A percentile compares a stretch with the other conserved stretches of the same genome.
Evolutionary conservation across 2,888 invertebrate genomes (phyloP).

Genomic region (Adela reaumurella): DNA sequence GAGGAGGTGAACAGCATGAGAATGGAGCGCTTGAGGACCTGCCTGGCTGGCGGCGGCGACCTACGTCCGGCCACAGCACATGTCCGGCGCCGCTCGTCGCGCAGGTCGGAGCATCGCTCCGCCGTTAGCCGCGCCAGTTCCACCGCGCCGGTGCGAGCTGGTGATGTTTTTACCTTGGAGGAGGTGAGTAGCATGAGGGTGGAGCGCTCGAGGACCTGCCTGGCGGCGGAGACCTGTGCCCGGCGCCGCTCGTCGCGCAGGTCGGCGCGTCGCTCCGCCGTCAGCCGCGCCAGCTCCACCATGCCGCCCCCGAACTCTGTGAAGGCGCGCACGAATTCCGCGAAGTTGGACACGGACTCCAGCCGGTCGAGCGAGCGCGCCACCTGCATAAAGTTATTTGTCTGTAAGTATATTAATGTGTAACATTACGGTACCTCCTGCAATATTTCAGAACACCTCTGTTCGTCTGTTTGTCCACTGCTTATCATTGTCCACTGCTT

Average conservation of each 20-base stretch:
- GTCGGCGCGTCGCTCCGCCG: constrained; percentile 78
- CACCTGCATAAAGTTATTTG: constrained; percentile 59
- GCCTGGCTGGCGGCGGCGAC: too few species aligned
- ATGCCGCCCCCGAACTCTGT: constrained; percentile 98
- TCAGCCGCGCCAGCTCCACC: constrained; percentile 95
- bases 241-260: constrained; percentile 88
- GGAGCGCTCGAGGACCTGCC: constrained; percentile 91
- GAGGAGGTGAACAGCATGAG: constrained; percentile 61
- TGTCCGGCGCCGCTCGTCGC: constrained; percentile 90
- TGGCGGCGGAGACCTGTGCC: constrained; percentile 94
- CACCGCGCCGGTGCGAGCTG: constrained; percentile 84
- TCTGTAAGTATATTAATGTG: not conserved
- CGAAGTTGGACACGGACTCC: constrained; percentile 86
- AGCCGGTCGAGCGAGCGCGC: constrained; percentile 78
- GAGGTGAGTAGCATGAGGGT: constrained; percentile 96
- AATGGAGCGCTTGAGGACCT: constrained; percentile 92
- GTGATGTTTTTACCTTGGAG: constrained; percentile 94
- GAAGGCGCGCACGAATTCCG: constrained; percentile 98
- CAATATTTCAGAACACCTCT: too few species aligned
- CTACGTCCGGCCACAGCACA: constrained; percentile 96
- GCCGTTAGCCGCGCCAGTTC: constrained; percentile 89
- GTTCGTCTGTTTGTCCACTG: too few species aligned
- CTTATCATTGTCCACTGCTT: too few species aligned
- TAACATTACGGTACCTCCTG: not conserved
- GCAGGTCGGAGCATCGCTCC: constrained; percentile 66